These are phyloP conservation scores for Trachelus troglodyta DNA, from an alignment of 2,888 invertebrate species.

Conservation along the genomic window DNA sequence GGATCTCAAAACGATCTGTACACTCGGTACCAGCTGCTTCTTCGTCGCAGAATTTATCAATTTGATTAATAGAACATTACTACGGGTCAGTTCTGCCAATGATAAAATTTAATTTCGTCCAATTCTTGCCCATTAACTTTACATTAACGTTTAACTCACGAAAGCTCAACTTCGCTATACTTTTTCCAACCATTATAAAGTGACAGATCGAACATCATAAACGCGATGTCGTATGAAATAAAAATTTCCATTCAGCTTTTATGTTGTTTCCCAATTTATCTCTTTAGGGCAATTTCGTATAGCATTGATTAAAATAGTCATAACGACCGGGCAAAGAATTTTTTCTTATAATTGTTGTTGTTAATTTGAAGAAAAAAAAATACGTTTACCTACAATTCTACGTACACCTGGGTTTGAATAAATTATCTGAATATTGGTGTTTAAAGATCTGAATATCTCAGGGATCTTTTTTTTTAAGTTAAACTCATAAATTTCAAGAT, in stretches of 20 bases:
- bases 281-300: no score
- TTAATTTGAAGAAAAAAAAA: not conserved
- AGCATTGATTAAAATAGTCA: no score
- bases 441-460: not conserved
- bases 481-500: not conserved
- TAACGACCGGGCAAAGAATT: no score
- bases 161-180: no score
- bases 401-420: not conserved
- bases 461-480: no score
- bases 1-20: not conserved
- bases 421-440: not conserved
- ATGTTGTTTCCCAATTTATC: no score
- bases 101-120: constrained; percentile 3
- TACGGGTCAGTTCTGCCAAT: constrained; percentile 1
- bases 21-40: not conserved
- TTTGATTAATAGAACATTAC: not conserved
- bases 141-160: not conserved
- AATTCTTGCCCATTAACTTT: constrained; percentile 5
- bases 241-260: no score
- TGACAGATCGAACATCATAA: no score
- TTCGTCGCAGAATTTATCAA: not conserved
- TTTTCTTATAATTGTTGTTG: not conserved
- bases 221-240: no score
- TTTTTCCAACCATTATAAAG: no score
- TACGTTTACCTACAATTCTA: not conserved